Evolutionary conservation across 53 echinoderm and acorn worm genomes (phyloP).

Genomic region (Holothuria leucospilota): DNA sequence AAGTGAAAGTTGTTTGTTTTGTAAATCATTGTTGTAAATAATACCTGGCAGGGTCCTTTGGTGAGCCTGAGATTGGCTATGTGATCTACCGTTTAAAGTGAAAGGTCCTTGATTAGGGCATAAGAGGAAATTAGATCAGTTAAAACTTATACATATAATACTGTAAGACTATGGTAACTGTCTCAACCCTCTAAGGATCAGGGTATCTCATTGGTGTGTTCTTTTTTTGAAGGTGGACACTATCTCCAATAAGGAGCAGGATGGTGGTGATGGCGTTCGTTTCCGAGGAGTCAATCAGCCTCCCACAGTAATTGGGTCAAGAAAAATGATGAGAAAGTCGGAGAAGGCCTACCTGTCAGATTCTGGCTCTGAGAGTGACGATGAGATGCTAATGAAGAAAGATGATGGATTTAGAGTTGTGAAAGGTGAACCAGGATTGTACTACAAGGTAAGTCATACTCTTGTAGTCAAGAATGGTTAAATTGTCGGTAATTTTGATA

Average conservation of each 20-base stretch:
- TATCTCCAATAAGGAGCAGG: neutral
- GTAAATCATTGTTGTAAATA: too few relatives aligned
- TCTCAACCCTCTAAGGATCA: too few relatives aligned
- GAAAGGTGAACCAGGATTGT: conserved; percentile 92
- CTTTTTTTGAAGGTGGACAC: neutral
- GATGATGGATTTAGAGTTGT: conserved; percentile 86
- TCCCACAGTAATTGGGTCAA: conserved; percentile 83
- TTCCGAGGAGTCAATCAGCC: conserved; percentile 64
- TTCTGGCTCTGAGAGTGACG: conserved; percentile 76
- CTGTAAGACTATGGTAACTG: too few relatives aligned
- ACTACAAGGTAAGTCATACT: conserved; percentile 61
- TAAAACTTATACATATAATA: too few relatives aligned
- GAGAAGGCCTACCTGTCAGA: conserved; percentile 67
- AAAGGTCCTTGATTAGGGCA: too few relatives aligned
- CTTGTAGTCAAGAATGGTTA: neutral
- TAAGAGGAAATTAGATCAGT: too few relatives aligned
- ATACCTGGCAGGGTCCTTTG: too few relatives aligned
- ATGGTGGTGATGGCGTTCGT: conserved; percentile 53
- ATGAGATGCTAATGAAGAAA: conserved; percentile 71
- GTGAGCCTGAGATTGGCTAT: too few relatives aligned
- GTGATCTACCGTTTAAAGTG: too few relatives aligned
- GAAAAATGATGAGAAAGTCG: conserved; percentile 72
- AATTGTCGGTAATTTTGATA: too few relatives aligned
- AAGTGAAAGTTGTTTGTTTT: too few relatives aligned
- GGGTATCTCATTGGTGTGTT: too few relatives aligned